Evolutionary conservation across 53 echinoderm and acorn worm species (phyloP), one percentile per base, ranked within the genome.

Genomic region (Zoroaster sp.): DNA sequence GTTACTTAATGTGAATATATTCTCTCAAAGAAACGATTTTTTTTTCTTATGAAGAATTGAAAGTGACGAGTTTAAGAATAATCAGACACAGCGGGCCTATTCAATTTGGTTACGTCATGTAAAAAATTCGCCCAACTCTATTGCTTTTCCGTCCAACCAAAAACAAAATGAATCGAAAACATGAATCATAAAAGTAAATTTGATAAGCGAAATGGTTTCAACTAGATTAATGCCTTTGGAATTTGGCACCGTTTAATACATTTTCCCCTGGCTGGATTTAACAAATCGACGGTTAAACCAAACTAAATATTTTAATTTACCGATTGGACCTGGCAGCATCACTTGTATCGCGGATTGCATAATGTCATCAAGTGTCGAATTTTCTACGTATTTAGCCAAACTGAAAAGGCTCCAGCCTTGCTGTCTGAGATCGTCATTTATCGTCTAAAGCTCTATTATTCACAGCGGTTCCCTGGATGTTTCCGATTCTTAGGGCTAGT

Each of bases 331-430:
- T 6, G 42, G 74, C 42, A n/a, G 10, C 17, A 6, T 43, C 15
- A 18, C 18, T 20, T 38, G 74, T 17, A 71, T 33, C 71, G 17
- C 71, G 28, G 46, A 30, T 53, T 20, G 36, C 52, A 77, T 18
- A 55, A 34, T 80, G 80, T 63, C 80, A 28, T 65, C 80, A 14
- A 10, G 63, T 65, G 80, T 81, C 81, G 40, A 87, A 87, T 87
- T 87, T 75, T 87, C 73, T 87, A 65, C 55, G 87, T 87, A 55
- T 87, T 87, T 87, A 87, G 87, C 51, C 87, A 87, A 75, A 74
- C 75, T 87, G 36, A 87, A 87, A 55, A 75, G 75, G 31, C 40
- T 25, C 75, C 75, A 73, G 87, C 87, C 87, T 59, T 28, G 63
- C 23, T 73, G 87, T 87, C 87, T 87, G 75, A 40, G 13, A 33